Evolutionary conservation across 2,113 vertebrate genomes (phyloP).

Genomic region (Dermatemys mawii): DNA sequence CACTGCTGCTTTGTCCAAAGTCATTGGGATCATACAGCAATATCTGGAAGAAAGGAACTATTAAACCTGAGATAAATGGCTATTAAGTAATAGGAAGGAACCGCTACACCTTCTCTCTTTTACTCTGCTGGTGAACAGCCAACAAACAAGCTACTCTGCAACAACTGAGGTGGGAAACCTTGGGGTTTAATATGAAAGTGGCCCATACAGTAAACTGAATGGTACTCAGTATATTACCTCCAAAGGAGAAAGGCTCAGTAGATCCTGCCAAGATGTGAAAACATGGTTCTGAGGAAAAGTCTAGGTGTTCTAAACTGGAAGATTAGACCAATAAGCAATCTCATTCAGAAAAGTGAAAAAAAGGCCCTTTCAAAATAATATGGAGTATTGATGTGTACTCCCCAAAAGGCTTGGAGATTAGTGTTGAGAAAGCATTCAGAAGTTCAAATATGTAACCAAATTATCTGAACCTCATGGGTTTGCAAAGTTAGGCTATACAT

Average conservation of each 20-base stretch:
- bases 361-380: not conserved
- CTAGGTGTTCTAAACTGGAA: not conserved
- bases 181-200: not conserved
- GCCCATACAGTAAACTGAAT: not conserved
- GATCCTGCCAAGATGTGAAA: not conserved
- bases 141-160: not conserved
- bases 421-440: not conserved
- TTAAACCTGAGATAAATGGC: not conserved
- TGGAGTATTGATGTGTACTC: not conserved
- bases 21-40: not conserved
- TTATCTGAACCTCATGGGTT: not conserved
- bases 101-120: not conserved
- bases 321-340: not conserved
- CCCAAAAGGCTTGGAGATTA: not conserved
- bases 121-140: not conserved
- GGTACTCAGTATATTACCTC: not conserved
- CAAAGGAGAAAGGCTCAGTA: not conserved
- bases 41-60: not conserved
- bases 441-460: not conserved
- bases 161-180: not conserved
- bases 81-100: not conserved
- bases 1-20: not conserved
- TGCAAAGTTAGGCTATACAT: not conserved
- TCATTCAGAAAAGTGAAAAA: not conserved
- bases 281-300: not conserved